Conservation (phyloP, 2,113 vertebrate genomes). For the Scomber japonicus region DNA sequence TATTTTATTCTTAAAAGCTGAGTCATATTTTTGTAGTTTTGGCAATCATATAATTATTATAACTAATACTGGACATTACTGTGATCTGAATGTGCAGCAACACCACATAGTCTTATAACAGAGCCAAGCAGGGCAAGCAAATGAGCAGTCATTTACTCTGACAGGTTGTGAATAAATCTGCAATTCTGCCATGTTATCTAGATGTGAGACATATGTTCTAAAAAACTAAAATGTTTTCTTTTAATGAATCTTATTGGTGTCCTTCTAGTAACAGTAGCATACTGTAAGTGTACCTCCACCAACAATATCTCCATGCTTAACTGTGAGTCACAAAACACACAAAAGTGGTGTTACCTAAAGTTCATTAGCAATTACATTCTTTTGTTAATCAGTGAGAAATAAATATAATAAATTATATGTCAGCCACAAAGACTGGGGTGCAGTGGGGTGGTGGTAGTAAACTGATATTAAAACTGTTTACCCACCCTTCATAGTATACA, state of each 20-base stretch:
- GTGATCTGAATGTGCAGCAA: slow-evolving; percentile 11
- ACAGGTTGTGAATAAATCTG: slow-evolving; percentile 18
- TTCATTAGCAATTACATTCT: slow-evolving; percentile 11
- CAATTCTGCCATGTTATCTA: slow-evolving; percentile 9
- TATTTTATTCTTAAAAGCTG: neutral
- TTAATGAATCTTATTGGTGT: neutral
- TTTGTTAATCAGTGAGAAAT: neutral
- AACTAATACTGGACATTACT: neutral
- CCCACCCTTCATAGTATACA: neutral
- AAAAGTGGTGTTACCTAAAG: neutral
- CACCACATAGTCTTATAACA: slow-evolving; percentile 18
- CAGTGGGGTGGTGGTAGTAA: no score
- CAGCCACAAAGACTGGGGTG: neutral
- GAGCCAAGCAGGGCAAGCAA: slow-evolving; percentile 24
- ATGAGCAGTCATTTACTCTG: slow-evolving; percentile 13
- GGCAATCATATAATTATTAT: neutral
- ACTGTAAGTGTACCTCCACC: slow-evolving; percentile 10
- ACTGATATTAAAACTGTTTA: neutral
- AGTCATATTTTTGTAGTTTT: neutral
- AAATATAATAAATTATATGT: slow-evolving; percentile 25
- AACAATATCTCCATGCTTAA: slow-evolving; percentile 25
- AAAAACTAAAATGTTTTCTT: no score
- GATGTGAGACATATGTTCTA: no score
- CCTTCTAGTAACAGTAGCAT: slow-evolving; percentile 7
- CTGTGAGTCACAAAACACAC: no score